phyloP scores from a whole-genome alignment of 2,888 invertebrate genomes.

The Epirrhoe tristata region DNA sequence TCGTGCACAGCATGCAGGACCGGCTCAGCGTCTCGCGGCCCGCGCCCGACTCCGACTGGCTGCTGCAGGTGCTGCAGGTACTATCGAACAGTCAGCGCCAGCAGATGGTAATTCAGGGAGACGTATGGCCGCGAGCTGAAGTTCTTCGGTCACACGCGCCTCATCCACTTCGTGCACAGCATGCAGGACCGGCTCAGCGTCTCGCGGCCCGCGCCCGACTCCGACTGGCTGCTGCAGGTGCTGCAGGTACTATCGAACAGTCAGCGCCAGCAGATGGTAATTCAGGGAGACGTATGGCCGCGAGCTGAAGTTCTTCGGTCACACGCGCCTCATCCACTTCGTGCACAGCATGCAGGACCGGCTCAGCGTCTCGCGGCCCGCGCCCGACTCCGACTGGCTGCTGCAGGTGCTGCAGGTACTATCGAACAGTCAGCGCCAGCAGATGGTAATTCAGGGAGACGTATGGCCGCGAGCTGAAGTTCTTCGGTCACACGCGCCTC shows the following conservation, averaged over 20 bases:
- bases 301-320: no score
- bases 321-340: conserved; percentile 64
- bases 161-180: conserved; percentile 60
- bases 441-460: no score
- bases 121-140: no score
- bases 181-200: conserved; percentile 52
- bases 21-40: conserved; percentile 47
- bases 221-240: conserved; percentile 55
- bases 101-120: no score
- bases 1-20: conserved; percentile 56
- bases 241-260: no score
- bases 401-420: conserved; percentile 33
- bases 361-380: conserved; percentile 47
- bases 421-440: no score
- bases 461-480: no score
- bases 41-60: conserved; percentile 54
- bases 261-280: no score
- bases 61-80: conserved; percentile 37
- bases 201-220: conserved; percentile 43
- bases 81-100: no score
- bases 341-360: conserved; percentile 54
- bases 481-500: conserved; percentile 64
- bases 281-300: no score
- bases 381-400: conserved; percentile 54
- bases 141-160: conserved; percentile 62